Conservation (phyloP, 2,888 invertebrate genomes). For the Caenorhabditis sinica region DNA sequence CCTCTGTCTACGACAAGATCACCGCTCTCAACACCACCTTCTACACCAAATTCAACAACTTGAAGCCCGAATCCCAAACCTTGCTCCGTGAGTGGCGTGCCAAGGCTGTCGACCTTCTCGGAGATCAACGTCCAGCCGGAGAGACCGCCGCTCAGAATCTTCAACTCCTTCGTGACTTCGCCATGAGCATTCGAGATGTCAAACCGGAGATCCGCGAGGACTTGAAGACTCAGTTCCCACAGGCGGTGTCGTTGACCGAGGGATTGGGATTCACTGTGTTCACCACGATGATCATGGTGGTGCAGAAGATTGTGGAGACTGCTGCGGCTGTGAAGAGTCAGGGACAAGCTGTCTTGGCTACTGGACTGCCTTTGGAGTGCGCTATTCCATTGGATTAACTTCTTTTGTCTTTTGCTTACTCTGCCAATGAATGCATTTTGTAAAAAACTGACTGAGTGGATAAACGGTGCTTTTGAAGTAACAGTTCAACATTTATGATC, state of each 20-base stretch:
- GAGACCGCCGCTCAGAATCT: conserved; percentile 68
- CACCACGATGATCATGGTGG: conserved; percentile 68
- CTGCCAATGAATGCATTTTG: too few species aligned
- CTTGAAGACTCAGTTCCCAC: conserved; percentile 68
- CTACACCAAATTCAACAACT: conserved; percentile 68
- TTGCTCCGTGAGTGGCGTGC: conserved; percentile 68
- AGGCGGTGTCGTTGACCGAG: conserved; percentile 69
- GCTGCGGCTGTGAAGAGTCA: conserved; percentile 34
- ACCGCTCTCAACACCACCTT: conserved; percentile 65
- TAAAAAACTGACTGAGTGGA: too few species aligned
- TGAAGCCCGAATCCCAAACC: conserved; percentile 70
- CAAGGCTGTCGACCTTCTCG: conserved; percentile 63
- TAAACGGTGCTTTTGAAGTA: too few species aligned
- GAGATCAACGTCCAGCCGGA: conserved; percentile 58
- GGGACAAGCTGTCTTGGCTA: conserved; percentile 13
- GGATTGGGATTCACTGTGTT: conserved; percentile 73
- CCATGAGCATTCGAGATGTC: conserved; percentile 61
- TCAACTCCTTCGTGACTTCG: conserved; percentile 68
- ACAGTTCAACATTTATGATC: too few species aligned
- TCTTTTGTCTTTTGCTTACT: background rate
- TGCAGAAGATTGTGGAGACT: conserved; percentile 68
- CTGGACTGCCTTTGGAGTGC: conserved; percentile 6
- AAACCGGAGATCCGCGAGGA: conserved; percentile 65
- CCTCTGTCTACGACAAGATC: conserved; percentile 68
- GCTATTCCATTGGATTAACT: conserved; percentile 9